Evolutionary conservation across 2,888 invertebrate species (phyloP).

Genomic region (Mesoligia furuncula): DNA sequence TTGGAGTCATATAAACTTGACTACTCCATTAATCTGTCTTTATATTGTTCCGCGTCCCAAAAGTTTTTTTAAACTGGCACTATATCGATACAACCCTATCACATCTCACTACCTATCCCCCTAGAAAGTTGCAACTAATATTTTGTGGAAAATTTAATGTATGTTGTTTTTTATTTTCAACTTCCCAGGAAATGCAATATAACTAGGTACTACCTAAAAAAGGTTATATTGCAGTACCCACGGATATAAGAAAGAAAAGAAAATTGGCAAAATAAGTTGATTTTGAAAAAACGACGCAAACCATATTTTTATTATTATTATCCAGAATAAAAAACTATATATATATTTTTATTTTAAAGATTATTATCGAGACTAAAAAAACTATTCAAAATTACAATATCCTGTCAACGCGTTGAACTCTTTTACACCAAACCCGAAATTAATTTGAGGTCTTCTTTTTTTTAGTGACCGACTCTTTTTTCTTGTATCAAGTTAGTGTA

Average conservation of each 20-base stretch:
- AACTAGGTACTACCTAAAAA: background rate
- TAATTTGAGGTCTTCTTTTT: background rate
- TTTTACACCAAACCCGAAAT: conserved; percentile 18
- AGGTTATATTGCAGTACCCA: background rate
- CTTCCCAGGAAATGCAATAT: background rate
- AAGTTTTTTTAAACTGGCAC: background rate
- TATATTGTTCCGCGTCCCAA: background rate
- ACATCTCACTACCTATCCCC: background rate
- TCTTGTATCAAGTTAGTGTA: background rate
- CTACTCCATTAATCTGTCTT: background rate
- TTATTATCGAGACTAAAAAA: background rate
- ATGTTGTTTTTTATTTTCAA: background rate
- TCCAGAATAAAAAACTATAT: background rate
- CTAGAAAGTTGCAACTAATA: background rate
- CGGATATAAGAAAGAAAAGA: background rate
- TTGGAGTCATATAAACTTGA: background rate
- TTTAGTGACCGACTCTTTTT: too few relatives aligned
- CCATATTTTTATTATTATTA: background rate
- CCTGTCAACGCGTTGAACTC: conserved; percentile 39
- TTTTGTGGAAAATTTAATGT: background rate
- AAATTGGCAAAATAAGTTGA: background rate
- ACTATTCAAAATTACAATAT: background rate
- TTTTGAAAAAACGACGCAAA: background rate
- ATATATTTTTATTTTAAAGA: background rate
- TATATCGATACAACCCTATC: background rate